These are phyloP conservation scores for Cephalopachus bancanus DNA, from an alignment of 2,797 vertebrate species.

Conservation along the genomic window DNA sequence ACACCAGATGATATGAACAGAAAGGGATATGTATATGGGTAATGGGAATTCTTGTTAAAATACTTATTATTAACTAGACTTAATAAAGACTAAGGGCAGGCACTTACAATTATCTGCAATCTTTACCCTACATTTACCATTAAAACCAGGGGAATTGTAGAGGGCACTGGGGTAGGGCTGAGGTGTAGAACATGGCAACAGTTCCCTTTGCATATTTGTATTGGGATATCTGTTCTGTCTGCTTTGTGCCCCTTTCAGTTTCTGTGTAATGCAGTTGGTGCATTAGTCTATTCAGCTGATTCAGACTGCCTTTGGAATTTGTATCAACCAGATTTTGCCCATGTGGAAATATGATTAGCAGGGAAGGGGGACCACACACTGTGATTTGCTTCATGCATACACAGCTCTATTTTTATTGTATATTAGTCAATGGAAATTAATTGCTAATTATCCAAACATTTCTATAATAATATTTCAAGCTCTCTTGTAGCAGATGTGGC, in stretches of 20 bases:
- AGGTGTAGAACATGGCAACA: background rate
- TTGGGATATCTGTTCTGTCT: background rate
- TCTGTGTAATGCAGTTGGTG: background rate
- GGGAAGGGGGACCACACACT: conserved; percentile 63
- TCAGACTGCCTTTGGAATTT: conserved; percentile 65
- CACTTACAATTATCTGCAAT: background rate
- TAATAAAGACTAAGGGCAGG: conserved; percentile 9
- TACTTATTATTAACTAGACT: background rate
- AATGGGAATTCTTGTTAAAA: background rate
- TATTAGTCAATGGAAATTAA: conserved; percentile 85
- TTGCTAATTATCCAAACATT: conserved; percentile 85
- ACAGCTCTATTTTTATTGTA: conserved; percentile 82
- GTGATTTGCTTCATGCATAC: conserved; percentile 63
- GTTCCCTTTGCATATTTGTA: background rate
- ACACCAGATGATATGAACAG: background rate
- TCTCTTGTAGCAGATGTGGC: conserved; percentile 82
- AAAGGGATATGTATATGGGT: background rate
- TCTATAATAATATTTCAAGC: conserved; percentile 84
- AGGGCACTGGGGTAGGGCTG: no score
- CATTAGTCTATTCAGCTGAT: conserved; percentile 16
- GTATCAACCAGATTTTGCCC: conserved; percentile 66
- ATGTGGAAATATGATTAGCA: conserved; percentile 71
- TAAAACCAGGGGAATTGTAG: background rate
- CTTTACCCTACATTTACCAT: background rate
- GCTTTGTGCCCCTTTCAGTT: background rate